These are phyloP conservation scores for Gymnogyps californianus DNA, from an alignment of 2,113 vertebrate genomes.

Conservation along the genomic window DNA sequence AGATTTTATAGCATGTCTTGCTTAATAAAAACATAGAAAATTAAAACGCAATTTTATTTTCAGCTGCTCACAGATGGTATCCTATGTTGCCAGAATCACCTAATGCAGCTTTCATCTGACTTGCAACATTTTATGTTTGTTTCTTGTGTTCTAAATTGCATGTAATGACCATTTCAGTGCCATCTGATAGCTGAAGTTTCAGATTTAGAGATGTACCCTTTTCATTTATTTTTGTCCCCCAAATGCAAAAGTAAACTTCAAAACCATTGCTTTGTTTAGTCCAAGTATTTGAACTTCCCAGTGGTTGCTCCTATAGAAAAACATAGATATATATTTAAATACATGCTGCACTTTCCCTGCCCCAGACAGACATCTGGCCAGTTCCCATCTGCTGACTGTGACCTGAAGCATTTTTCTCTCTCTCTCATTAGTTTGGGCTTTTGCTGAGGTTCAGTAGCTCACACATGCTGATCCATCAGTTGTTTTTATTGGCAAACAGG, in stretches of 20 bases:
- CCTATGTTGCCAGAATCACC: neutral
- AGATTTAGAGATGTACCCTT: neutral
- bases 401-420: slow-evolving; percentile 53
- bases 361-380: slow-evolving; percentile 62
- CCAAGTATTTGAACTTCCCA: slow-evolving; percentile 20
- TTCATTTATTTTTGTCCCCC: neutral
- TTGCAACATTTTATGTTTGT: neutral
- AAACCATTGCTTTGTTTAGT: neutral
- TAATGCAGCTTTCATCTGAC: neutral
- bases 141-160: neutral
- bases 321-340: slow-evolving; percentile 36
- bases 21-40: neutral
- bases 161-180: neutral
- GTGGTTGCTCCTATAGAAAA: slow-evolving; percentile 20
- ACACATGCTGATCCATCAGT: slow-evolving; percentile 47
- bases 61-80: neutral
- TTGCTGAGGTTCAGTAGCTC: slow-evolving; percentile 55
- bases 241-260: neutral
- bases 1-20: neutral
- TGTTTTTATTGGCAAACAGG: slow-evolving; percentile 60
- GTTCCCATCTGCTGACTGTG: slow-evolving; percentile 62
- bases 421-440: slow-evolving; percentile 46
- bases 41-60: neutral
- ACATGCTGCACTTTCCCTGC: slow-evolving; percentile 47
- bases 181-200: neutral